phyloP scores from a whole-genome alignment of 2,113 vertebrate genomes.

The Spermophilus dauricus region DNA sequence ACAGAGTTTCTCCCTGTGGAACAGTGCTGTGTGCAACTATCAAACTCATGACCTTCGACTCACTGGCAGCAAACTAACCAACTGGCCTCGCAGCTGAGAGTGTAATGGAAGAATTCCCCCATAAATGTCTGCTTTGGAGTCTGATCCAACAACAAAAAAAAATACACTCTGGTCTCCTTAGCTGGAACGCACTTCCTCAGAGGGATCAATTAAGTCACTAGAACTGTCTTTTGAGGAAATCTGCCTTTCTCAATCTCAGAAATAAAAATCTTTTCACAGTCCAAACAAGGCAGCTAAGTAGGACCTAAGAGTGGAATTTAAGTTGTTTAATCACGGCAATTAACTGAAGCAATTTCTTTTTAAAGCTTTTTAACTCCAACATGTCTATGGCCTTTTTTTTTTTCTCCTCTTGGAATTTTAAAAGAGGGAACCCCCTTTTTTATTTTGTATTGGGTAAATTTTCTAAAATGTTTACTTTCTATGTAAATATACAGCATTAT shows the following conservation, averaged over 20 bases:
- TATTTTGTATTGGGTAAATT: background rate
- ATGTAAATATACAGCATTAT: background rate
- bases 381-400: background rate
- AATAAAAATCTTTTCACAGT: slow-evolving; percentile 57
- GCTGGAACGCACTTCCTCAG: background rate
- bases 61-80: slow-evolving; percentile 42
- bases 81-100: slow-evolving; percentile 41
- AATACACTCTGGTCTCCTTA: background rate
- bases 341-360: background rate
- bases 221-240: slow-evolving; percentile 51
- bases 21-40: slow-evolving; percentile 23
- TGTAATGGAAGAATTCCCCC: slow-evolving; percentile 42
- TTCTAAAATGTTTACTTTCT: slow-evolving; percentile 16
- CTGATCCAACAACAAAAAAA: background rate
- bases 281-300: slow-evolving; percentile 23
- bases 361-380: background rate
- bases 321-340: background rate
- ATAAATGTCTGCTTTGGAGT: slow-evolving; percentile 33
- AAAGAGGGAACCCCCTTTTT: background rate
- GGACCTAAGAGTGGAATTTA: background rate
- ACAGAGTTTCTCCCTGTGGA: slow-evolving; percentile 47
- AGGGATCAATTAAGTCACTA: slow-evolving; percentile 50
- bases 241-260: background rate
- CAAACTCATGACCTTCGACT: slow-evolving; percentile 63
- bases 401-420: background rate